Evolutionary conservation across 2,888 invertebrate genomes (phyloP).

Genomic region (Chouioia cunea): DNA sequence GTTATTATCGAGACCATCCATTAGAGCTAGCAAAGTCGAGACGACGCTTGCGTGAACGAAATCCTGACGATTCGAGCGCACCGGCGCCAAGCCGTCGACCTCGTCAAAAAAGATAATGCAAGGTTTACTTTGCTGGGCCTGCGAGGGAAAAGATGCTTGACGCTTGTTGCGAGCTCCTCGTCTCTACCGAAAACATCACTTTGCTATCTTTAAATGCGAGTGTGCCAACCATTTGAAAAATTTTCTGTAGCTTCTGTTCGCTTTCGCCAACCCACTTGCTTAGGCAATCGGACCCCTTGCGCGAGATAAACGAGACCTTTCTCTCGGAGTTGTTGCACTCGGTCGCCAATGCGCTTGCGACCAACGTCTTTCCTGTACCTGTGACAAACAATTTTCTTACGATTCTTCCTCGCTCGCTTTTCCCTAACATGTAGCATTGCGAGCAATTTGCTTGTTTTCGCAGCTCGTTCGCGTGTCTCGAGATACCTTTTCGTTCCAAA

Average conservation of each 20-base stretch:
- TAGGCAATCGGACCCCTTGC: constrained; percentile 92
- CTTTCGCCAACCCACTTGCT: constrained; percentile 97
- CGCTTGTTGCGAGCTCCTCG: not conserved
- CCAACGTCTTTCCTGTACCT: constrained; percentile 91
- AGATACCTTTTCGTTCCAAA: too few relatives aligned
- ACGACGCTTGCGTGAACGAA: constrained; percentile 93
- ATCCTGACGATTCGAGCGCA: constrained; percentile 88
- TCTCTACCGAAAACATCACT: not conserved
- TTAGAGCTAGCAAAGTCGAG: constrained; percentile 87
- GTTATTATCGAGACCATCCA: constrained; percentile 90
- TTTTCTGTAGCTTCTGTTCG: constrained; percentile 85
- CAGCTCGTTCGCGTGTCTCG: too few relatives aligned
- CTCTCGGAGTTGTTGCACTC: constrained; percentile 83
- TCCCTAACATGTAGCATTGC: too few relatives aligned
- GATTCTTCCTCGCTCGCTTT: too few relatives aligned
- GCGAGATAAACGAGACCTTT: constrained; percentile 90
- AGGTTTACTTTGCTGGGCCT: constrained; percentile 87
- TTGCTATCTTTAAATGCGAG: not conserved
- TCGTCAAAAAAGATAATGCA: constrained; percentile 95
- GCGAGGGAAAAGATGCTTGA: constrained; percentile 38
- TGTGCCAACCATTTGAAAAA: constrained; percentile 80
- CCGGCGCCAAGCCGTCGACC: constrained; percentile 90
- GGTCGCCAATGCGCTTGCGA: constrained; percentile 88
- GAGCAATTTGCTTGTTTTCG: too few relatives aligned
- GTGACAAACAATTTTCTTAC: not conserved